Evolutionary conservation across 1,140 invertebrate genomes (phyloP), one percentile per base, ranked within the genome.

Genomic region (Zaprionus taronus): DNA sequence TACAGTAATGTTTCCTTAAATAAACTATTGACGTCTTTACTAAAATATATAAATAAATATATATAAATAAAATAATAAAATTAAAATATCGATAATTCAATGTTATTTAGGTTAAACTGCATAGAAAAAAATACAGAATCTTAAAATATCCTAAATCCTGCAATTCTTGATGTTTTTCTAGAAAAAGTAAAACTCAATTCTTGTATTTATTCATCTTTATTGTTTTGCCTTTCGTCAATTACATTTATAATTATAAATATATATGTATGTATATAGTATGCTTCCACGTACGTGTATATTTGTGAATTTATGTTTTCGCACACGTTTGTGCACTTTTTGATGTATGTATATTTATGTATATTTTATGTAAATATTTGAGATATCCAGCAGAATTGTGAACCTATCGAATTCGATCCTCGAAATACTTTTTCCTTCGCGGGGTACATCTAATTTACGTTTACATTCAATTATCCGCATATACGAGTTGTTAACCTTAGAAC

Each of bases 201-300:
- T 11, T 62, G 41, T 62, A 47, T 57, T 24, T 20, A 20, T 66
- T 56, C 44, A 75, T 68, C 71, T 70, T 64, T 77, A 51, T 56
- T 36, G 53, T 57, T 72, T 72, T 73, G 31, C 14, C 26, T 6
- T 73, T 75, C 47, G 74, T 68, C 49, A 75, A 75, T 79, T 82
- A 82, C 80, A 82, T 68, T 83, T 73, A 72, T 41, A 81, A 44
- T 77, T 73, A 67, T 60, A 68, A 67, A 73, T 73, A 73, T 73
- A 67, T 67, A 51, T 67, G 38, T 67, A 58, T 36, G 61, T 60
- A 60, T 64, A 44, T 65, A 75, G 12, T 24, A 67, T 57, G 0
- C 6, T 31, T 51, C n/a, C 26, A 51, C 49, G 34, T 28, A 34
- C 24, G 17, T 55, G 17, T 65, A 57, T 66, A 56, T 56, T 36